Evolutionary conservation across 1,140 invertebrate species (phyloP).

Genomic region (Penaeus indicus): DNA sequence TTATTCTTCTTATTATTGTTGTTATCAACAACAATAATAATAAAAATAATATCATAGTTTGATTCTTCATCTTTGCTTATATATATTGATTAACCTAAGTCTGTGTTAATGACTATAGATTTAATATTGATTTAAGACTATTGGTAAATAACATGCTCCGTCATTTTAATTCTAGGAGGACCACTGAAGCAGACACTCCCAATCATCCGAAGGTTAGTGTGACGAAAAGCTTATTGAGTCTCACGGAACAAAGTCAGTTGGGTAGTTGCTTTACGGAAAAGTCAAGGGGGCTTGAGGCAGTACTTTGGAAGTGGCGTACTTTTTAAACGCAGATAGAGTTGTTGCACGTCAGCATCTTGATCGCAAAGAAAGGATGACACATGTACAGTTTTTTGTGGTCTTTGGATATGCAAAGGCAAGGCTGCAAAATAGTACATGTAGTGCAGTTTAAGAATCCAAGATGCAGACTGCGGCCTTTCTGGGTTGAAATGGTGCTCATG

Average conservation of each 20-base stretch:
- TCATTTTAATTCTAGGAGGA: constrained; percentile 14
- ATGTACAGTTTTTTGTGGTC: constrained; percentile 2
- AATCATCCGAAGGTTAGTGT: constrained; percentile 35
- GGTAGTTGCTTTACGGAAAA: background rate
- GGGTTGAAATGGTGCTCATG: constrained; percentile 22
- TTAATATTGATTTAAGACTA: background rate
- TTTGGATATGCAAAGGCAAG: background rate
- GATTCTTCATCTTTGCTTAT: too few relatives aligned
- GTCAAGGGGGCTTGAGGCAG: constrained; percentile 12
- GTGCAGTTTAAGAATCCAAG: background rate
- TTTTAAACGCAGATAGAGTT: constrained; percentile 22
- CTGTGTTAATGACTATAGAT: too few relatives aligned
- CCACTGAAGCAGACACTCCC: background rate
- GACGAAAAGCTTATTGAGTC: background rate
- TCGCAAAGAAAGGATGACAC: background rate
- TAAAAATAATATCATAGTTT: too few relatives aligned
- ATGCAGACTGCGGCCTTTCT: constrained; percentile 6
- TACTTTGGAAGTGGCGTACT: constrained; percentile 5
- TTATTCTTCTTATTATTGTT: too few relatives aligned
- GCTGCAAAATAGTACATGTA: too few relatives aligned
- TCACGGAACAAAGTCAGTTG: constrained; percentile 51
- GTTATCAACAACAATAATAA: too few relatives aligned
- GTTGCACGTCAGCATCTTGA: constrained; percentile 21
- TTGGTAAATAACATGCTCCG: background rate
- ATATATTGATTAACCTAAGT: too few relatives aligned